A percentile compares a stretch with the other conserved stretches of the same genome.
phyloP scores from a whole-genome alignment of 2,797 vertebrate genomes.

The Botia almorhae region DNA sequence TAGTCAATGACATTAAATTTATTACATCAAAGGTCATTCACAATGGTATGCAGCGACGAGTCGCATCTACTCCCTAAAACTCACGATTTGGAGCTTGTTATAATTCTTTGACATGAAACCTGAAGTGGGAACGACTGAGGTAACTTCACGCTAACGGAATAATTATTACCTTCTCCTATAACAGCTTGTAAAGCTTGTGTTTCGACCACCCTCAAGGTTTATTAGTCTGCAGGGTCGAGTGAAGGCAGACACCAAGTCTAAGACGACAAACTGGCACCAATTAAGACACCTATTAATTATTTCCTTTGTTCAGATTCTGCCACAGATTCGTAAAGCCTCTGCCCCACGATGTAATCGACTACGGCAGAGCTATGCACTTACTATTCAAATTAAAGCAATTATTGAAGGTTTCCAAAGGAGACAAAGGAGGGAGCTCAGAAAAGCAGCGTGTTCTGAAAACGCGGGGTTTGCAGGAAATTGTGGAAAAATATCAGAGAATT shows the following conservation, averaged over 20 bases:
- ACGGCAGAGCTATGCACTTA: constrained; percentile 41
- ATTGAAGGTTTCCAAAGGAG: constrained; percentile 33
- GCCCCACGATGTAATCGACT: constrained; percentile 56
- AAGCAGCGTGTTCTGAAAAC: constrained; percentile 13
- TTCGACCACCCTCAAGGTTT: constrained; percentile 75
- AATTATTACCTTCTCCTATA: constrained; percentile 70
- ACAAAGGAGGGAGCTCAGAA: not conserved
- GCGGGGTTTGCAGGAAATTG: not conserved
- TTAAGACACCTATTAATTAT: constrained; percentile 81
- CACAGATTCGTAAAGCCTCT: constrained; percentile 67
- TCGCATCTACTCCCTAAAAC: not conserved
- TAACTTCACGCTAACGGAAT: constrained; percentile 63
- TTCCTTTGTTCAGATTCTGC: constrained; percentile 67
- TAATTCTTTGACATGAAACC: not conserved
- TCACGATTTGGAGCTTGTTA: not conserved
- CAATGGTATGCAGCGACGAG: not conserved
- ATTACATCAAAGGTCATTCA: not conserved
- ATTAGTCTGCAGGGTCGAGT: constrained; percentile 73
- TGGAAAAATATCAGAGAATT: constrained; percentile 57
- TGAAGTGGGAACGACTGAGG: not conserved
- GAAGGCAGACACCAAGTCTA: constrained; percentile 51
- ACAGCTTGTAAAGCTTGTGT: constrained; percentile 38
- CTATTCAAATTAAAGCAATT: constrained; percentile 61
- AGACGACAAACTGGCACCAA: constrained; percentile 70
- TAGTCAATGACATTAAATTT: not conserved